Base-by-base conservation (phyloP, 2,797 vertebrate species). In the Molossus alvarezi region DNA sequence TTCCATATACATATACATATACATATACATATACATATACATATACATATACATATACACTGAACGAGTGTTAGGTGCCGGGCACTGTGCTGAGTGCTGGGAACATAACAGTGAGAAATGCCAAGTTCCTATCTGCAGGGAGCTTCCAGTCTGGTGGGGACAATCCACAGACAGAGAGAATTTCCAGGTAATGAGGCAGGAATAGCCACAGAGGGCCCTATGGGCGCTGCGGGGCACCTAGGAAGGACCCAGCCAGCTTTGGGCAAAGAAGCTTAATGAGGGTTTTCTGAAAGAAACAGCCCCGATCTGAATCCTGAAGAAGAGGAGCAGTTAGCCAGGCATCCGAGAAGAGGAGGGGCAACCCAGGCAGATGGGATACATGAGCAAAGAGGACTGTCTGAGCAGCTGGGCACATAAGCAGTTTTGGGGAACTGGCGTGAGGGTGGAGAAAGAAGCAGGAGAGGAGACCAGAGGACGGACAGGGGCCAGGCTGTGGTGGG, bases 381-480 rank as follows among this genome's bases (percentile, higher is more conserved):
- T 0, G 29, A 93, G 55, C 23, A 27, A 23, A 6, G 60, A 37
- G 64, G 77, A 37, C 1, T 17, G 21, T 17, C 6, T 1, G 6
- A 10, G 37, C 3, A 62, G 41, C 41, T 45, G 29, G n/a, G 21
- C 2, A 8, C 3, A 1, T 9, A 25, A 20, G 69, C 41, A 48
- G 11, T 6, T 23, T 27, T 58, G 27, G 1, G 11, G 21, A 23
- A 10, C 0, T 11, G 41, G 41, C 0, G 4, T 20, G 58, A 60
- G 60, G 8, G 29, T 5, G 18, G 64, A 14, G 37, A 27, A 41
- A 10, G 20, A 10, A 33, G 20, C 57, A 65, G 41, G 12, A 10
- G 9, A 72, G 12, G 3, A 41, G 45, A 17, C 9, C 1, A n/a
- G 11, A 0, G 0, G 1, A 14, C 5, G 79, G 37, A 20, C 10